Percentiles rank a stretch among this genome's conserved stretches.
phyloP scores from a whole-genome alignment of 2,797 vertebrate species.

The Cygnus olor region DNA sequence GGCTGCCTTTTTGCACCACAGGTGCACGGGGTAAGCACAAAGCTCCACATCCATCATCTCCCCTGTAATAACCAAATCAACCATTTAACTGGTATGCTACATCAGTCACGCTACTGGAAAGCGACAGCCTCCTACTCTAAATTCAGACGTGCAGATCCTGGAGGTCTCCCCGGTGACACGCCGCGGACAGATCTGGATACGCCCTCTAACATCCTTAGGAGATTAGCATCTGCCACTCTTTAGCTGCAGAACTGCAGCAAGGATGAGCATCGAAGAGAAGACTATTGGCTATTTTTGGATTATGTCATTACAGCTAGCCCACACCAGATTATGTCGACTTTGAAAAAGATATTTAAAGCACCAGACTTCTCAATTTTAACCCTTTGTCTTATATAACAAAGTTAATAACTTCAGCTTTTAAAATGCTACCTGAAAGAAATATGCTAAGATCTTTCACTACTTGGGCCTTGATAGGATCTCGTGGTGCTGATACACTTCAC shows the following conservation, averaged over 20 bases:
- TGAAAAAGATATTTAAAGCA: conserved; percentile 68
- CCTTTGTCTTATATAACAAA: conserved; percentile 14
- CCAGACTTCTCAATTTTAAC: conserved; percentile 47
- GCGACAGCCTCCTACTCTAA: neutral
- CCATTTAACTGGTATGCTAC: neutral
- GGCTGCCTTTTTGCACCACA: neutral
- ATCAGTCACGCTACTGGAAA: neutral
- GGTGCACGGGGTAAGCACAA: neutral
- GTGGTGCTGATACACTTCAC: rapidly evolving
- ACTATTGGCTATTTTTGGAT: conserved; percentile 65
- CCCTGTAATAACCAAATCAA: neutral
- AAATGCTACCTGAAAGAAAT: neutral
- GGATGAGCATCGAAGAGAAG: conserved; percentile 52
- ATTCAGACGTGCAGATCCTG: neutral
- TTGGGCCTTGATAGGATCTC: neutral
- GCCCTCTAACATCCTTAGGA: neutral
- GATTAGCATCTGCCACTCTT: conserved; percentile 32
- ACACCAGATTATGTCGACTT: conserved; percentile 65
- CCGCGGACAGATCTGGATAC: neutral
- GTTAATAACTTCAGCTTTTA: neutral
- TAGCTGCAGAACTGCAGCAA: conserved; percentile 8
- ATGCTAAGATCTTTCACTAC: neutral
- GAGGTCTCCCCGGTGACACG: neutral
- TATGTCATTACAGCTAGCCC: conserved; percentile 62
- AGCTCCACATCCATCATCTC: neutral